phyloP scores from a whole-genome alignment of 2,888 invertebrate species.

The Thysanoteuthis rhombus region DNA sequence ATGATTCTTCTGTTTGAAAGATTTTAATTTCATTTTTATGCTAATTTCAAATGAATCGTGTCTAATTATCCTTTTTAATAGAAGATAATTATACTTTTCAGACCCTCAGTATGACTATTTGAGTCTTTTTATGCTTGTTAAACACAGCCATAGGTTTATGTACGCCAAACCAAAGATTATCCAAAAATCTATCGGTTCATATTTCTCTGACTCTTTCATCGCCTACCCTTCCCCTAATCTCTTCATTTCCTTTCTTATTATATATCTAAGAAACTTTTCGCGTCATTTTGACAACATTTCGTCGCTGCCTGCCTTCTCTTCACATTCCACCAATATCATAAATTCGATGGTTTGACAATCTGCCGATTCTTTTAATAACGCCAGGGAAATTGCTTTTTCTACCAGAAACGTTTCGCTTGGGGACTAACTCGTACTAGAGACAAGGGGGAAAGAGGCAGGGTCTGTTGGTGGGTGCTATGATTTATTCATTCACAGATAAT shows the following conservation, averaged over 20 bases:
- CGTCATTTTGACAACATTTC: not conserved
- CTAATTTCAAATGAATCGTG: no score
- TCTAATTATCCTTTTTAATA: no score
- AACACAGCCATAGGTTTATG: no score
- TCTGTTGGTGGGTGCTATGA: not conserved
- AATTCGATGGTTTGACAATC: constrained; percentile 12
- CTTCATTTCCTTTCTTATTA: not conserved
- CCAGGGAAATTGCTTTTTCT: not conserved
- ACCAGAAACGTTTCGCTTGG: not conserved
- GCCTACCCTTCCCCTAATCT: not conserved
- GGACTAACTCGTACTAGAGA: not conserved
- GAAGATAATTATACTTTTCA: no score
- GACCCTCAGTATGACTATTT: no score
- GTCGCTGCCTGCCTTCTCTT: not conserved
- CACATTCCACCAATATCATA: not conserved
- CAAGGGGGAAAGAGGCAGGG: not conserved
- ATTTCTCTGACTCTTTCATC: not conserved
- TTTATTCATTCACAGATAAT: constrained; percentile 12
- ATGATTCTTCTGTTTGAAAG: no score
- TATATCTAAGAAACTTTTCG: not conserved
- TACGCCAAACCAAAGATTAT: no score
- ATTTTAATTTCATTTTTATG: no score
- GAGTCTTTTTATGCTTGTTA: no score
- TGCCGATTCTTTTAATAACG: not conserved
- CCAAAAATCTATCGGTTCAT: not conserved